Evolutionary conservation across 2,113 vertebrate species (phyloP).

Genomic region (Ameiurus melas): DNA sequence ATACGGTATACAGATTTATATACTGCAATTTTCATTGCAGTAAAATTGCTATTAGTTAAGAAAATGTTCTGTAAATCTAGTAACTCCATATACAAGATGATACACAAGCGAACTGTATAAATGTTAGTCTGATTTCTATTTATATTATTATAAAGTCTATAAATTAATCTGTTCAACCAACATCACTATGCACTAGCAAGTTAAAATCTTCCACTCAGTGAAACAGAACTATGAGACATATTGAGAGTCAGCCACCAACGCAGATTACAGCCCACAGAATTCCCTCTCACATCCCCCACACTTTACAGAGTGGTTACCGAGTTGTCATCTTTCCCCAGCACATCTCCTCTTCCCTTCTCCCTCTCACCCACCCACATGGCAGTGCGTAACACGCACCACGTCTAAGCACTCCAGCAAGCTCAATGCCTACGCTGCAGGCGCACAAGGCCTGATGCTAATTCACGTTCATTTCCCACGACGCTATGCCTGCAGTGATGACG

Average conservation of each 20-base stretch:
- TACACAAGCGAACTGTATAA: background rate
- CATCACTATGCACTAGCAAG: background rate
- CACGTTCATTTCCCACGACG: slow-evolving; percentile 35
- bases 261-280: slow-evolving; percentile 27
- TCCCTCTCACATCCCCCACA: background rate
- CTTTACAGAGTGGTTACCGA: background rate
- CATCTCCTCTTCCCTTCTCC: background rate
- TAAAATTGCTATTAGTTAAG: background rate
- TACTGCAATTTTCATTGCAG: too few relatives aligned
- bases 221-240: background rate
- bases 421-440: slow-evolving; percentile 23
- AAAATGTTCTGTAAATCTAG: background rate
- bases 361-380: slow-evolving; percentile 21
- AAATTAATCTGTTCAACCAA: background rate
- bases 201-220: slow-evolving; percentile 1
- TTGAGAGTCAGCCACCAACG: slow-evolving; percentile 13
- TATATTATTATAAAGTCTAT: background rate
- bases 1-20: too few relatives aligned
- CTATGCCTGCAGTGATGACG: slow-evolving; percentile 27
- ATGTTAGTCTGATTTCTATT: background rate
- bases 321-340: background rate
- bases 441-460: slow-evolving; percentile 24
- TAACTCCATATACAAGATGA: background rate
- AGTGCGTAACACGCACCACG: slow-evolving; percentile 2
- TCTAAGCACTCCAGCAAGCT: slow-evolving; percentile 10